Evolutionary conservation across 2,888 invertebrate species (phyloP), one percentile per base, ranked within the genome.

Genomic region (Laothoe populi): DNA sequence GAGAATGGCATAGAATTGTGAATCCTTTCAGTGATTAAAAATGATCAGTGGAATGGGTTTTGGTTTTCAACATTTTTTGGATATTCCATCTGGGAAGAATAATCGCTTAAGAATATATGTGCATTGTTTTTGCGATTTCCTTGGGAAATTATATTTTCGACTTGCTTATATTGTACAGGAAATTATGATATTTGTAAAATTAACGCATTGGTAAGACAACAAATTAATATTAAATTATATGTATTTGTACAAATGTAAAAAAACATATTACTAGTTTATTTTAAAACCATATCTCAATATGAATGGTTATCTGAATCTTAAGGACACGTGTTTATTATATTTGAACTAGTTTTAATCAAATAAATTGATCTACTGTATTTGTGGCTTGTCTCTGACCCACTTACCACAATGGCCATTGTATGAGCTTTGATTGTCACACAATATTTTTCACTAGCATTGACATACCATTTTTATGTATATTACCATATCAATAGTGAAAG

Each of bases 321-420:
- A 35, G 49, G 16, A 31, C 49, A 53, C 49, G 31, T 53, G 49
- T 26, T 44, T 44, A 44, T 44, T 16, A 40, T 48, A 21, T 24
- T 66, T 63, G 68, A 74, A 71, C 65, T 66, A 66, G 64, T 70
- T 74, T 19, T 79, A 78, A 83, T 82, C 82, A 81, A 79, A 77
- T 75, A 72, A 77, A 77, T 77, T 75, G 72, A 84, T 83, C 81
- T 78, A 62, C 49, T 11, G 26, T 19, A 31, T 53, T 53, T 35
- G 31, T 31, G 19, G 69, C 72, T 77, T 84, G 83, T 84, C 79
- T 72, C 61, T 78, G 82, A 75, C 83, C 85, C 66, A 84, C 72
- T 81, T 84, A 65, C 66, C 61, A 77, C 78, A 80, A 75, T 76
- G 66, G 66, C 57, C 65, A 67, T 76, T 73, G 70, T 75, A 59